Evolutionary conservation across 1,140 invertebrate species (phyloP).

Genomic region (Dufourea novaeangliae): DNA sequence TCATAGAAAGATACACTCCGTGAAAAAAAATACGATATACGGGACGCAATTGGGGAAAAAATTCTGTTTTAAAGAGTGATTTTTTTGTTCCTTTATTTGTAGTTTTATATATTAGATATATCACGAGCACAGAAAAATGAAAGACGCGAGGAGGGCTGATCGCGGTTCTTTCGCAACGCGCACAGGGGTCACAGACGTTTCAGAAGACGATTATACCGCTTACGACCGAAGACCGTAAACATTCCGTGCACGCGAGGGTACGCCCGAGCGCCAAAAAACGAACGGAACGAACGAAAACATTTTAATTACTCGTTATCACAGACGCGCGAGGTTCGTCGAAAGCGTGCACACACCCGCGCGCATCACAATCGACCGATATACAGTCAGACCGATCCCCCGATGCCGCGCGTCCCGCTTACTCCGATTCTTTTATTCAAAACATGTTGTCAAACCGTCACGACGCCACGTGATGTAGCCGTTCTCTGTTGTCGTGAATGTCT

Average conservation of each 20-base stretch:
- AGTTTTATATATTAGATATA: too few species aligned
- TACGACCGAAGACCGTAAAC: slow-evolving; percentile 6
- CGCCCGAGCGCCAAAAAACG: slow-evolving; percentile 22
- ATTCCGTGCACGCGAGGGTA: slow-evolving; percentile 4
- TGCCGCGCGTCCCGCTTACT: neutral
- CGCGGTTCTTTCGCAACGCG: slow-evolving; percentile 1
- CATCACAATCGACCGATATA: slow-evolving; percentile 9
- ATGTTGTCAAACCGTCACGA: slow-evolving; percentile 48
- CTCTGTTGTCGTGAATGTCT: slow-evolving; percentile 19
- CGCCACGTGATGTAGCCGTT: slow-evolving; percentile 9
- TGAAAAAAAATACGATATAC: too few species aligned
- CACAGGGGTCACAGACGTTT: slow-evolving; percentile 7
- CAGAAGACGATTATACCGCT: neutral
- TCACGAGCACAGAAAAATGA: neutral
- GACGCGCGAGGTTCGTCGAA: neutral
- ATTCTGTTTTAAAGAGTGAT: too few species aligned
- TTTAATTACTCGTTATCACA: slow-evolving; percentile 56
- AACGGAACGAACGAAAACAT: slow-evolving; percentile 36
- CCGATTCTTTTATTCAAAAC: slow-evolving; percentile 43
- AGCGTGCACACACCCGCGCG: neutral
- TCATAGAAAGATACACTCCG: too few species aligned
- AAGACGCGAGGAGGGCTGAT: neutral
- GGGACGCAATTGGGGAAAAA: too few species aligned
- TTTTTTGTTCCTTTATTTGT: too few species aligned
- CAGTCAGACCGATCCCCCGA: neutral